Conservation (phyloP, 2,797 vertebrate genomes). For the Oryzias sinensis region DNA sequence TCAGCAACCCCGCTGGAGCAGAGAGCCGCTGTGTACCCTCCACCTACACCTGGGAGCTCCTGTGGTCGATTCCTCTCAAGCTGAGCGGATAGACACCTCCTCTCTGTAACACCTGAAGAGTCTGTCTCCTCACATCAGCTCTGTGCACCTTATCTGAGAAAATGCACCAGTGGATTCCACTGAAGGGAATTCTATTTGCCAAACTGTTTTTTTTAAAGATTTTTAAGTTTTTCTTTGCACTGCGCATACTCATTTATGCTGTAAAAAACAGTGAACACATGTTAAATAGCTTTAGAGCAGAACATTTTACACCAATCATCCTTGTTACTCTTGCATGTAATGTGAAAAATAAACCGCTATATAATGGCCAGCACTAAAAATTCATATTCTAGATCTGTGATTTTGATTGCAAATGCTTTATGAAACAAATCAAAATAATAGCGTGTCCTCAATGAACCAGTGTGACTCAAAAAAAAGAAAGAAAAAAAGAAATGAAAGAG, state of each 20-base stretch:
- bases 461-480: neutral
- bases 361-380: slow-evolving; percentile 4
- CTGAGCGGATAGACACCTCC: slow-evolving; percentile 20
- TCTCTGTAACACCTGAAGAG: slow-evolving; percentile 23
- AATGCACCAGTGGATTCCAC: slow-evolving; percentile 32
- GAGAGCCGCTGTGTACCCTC: slow-evolving; percentile 20
- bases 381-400: slow-evolving; percentile 13
- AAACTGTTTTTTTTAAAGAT: neutral
- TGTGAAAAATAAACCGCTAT: slow-evolving; percentile 10
- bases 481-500: neutral
- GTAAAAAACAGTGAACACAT: slow-evolving; percentile 24
- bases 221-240: slow-evolving; percentile 1
- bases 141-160: slow-evolving; percentile 40
- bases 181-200: slow-evolving; percentile 18
- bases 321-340: slow-evolving; percentile 6
- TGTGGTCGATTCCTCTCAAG: slow-evolving; percentile 32
- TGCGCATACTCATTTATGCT: slow-evolving; percentile 24
- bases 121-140: slow-evolving; percentile 50
- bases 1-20: slow-evolving; percentile 43
- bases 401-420: slow-evolving; percentile 38
- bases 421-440: slow-evolving; percentile 44
- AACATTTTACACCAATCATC: no score
- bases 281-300: no score
- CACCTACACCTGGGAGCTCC: slow-evolving; percentile 29
- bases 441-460: slow-evolving; percentile 13